Evolutionary conservation across 2,888 invertebrate genomes (phyloP), one percentile per base, ranked within the genome.

Genomic region (Bibio marci): DNA sequence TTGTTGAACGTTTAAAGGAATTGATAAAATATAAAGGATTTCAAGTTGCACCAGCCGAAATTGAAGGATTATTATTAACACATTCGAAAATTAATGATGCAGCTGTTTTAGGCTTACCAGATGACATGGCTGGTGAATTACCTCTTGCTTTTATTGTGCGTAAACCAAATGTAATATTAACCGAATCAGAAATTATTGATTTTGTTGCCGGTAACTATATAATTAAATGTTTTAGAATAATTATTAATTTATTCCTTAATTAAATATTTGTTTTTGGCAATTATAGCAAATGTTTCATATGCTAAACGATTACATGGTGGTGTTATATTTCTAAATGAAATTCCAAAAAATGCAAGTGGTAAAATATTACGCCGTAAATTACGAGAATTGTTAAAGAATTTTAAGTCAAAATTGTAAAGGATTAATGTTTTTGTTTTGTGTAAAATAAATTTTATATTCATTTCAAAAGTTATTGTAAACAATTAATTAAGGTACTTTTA

Each of bases 21-120:
- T 71, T 91, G 18, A 90, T 91, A 50, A 91, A 91, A 58, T 87
- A 85, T 53, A 88, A 90, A 57, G 87, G 79, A 33, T 80, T 75
- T 51, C 78, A 83, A 70, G 81, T 83, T 48, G 79, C 88, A 1
- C 90, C 90, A 3, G 87, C 88, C 1, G 91, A 91, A 62, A 59
- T 92, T 28, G 91, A 92, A 59, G 76, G 76, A 13, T 51, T 90
- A 36, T 57, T 91, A 28, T 61, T 86, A 38, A 72, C 72, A 28
- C 73, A 82, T 63, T 64, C 70, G 1, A 70, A 69, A 39, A 71
- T 90, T 37, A 69, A 71, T 41, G 87, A 90, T 53, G 79, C 71
- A 17, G 88, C 80, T 27, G 90, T 91, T 27, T 71, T 87, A 50
- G 90, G 87, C n/a, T 55, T 71, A 37, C 76, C 81, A 0, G 71